These are phyloP conservation scores for Nemurella pictetii DNA, from an alignment of 2,888 invertebrate genomes.

Conservation along the genomic window DNA sequence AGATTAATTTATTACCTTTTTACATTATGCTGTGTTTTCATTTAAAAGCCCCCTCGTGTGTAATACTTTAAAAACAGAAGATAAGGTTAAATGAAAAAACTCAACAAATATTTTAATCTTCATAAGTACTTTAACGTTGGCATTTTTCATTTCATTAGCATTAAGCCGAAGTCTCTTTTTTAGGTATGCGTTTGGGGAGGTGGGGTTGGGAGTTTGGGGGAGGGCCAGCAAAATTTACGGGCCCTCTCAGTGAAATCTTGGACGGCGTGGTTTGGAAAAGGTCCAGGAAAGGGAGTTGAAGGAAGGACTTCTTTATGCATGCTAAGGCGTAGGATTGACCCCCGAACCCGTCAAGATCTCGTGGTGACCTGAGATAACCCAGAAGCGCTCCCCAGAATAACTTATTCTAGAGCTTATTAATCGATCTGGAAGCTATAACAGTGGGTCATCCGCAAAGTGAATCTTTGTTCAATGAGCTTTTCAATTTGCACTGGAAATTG, in stretches of 20 bases:
- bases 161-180: slow-evolving; percentile 2
- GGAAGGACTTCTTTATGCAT: slow-evolving; percentile 15
- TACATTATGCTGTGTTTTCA: slow-evolving; percentile 12
- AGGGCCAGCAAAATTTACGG: slow-evolving; percentile 20
- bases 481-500: background rate
- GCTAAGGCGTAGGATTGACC: slow-evolving; percentile 6
- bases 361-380: slow-evolving; percentile 20
- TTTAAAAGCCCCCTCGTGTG: slow-evolving; percentile 24
- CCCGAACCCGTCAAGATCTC: background rate
- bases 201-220: too few relatives aligned
- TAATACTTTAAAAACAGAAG: slow-evolving; percentile 20
- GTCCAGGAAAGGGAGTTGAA: slow-evolving; percentile 23
- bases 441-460: background rate
- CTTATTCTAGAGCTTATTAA: slow-evolving; percentile 9
- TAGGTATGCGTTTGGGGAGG: background rate
- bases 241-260: slow-evolving; percentile 31
- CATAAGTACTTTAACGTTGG: slow-evolving; percentile 31
- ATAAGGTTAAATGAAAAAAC: slow-evolving; percentile 23
- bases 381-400: background rate
- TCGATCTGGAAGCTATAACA: background rate
- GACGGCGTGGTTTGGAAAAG: slow-evolving; percentile 32
- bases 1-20: slow-evolving; percentile 18
- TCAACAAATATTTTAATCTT: slow-evolving; percentile 34
- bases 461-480: background rate
- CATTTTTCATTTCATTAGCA: slow-evolving; percentile 38